Conservation (phyloP, 2,113 vertebrate genomes). For the Prionailurus viverrinus region DNA sequence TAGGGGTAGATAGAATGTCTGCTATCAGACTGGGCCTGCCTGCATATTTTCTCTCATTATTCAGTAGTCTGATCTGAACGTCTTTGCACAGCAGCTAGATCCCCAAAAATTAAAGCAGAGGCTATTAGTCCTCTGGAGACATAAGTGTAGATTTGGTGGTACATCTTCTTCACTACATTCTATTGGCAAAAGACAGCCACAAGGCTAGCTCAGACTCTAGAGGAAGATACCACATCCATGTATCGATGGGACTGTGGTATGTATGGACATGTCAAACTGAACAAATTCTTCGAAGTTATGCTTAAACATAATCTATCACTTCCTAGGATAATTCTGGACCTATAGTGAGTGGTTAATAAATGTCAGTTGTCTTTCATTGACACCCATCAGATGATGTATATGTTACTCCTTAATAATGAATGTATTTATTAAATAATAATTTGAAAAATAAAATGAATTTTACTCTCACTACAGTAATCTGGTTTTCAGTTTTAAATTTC, state of each 20-base stretch:
- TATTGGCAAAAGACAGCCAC: neutral
- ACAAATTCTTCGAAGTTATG: neutral
- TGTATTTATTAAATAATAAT: neutral
- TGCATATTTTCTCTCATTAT: neutral
- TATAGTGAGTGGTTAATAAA: neutral
- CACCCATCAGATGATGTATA: neutral
- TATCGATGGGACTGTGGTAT: neutral
- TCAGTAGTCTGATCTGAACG: neutral
- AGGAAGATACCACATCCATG: neutral
- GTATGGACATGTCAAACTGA: neutral
- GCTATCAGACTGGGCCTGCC: neutral
- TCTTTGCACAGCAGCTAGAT: neutral
- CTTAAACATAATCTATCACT: neutral
- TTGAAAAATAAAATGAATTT: conserved; percentile 1
- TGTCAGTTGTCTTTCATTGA: neutral
- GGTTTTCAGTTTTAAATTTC: neutral
- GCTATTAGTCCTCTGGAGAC: neutral
- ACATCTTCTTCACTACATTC: neutral
- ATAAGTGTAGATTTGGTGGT: neutral
- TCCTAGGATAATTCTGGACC: neutral
- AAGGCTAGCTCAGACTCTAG: neutral
- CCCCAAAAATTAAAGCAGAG: neutral
- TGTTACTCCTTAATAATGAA: neutral
- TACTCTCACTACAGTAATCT: neutral
- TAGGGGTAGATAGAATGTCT: neutral